phyloP scores from a whole-genome alignment of 1,140 invertebrate genomes.

The Copidosoma floridanum region DNA sequence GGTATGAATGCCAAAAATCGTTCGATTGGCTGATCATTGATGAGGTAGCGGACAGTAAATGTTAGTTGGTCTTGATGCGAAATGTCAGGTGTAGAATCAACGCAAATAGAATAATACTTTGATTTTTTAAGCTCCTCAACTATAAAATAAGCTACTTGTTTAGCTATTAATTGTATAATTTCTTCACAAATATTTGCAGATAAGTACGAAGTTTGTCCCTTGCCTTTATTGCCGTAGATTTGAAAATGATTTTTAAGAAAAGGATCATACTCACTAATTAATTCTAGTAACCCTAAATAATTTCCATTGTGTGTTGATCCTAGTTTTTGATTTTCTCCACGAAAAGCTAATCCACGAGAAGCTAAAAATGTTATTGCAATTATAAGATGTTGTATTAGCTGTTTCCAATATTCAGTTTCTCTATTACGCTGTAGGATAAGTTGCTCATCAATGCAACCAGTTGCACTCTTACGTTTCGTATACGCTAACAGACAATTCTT shows the following conservation, averaged over 20 bases:
- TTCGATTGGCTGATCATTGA: neutral
- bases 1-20: constrained; percentile 22
- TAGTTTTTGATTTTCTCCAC: constrained; percentile 30
- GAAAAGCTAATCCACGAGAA: constrained; percentile 32
- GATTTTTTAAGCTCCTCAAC: constrained; percentile 33
- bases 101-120: constrained; percentile 46
- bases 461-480: too few relatives aligned
- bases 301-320: constrained; percentile 36
- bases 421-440: too few relatives aligned
- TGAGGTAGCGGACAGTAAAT: constrained; percentile 30
- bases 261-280: constrained; percentile 42
- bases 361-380: too few relatives aligned
- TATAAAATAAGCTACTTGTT: constrained; percentile 33
- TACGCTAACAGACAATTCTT: too few relatives aligned
- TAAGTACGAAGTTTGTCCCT: constrained; percentile 28
- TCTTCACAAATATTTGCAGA: constrained; percentile 33
- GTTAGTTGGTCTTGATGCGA: constrained; percentile 29
- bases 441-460: too few relatives aligned
- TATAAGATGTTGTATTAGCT: too few relatives aligned
- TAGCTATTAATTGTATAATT: constrained; percentile 35
- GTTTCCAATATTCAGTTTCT: too few relatives aligned
- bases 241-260: constrained; percentile 42
- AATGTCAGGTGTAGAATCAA: constrained; percentile 50
- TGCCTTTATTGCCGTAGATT: constrained; percentile 36
- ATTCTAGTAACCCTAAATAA: constrained; percentile 38